phyloP scores from a whole-genome alignment of 1,140 invertebrate genomes.

The Drosophila busckii region DNA sequence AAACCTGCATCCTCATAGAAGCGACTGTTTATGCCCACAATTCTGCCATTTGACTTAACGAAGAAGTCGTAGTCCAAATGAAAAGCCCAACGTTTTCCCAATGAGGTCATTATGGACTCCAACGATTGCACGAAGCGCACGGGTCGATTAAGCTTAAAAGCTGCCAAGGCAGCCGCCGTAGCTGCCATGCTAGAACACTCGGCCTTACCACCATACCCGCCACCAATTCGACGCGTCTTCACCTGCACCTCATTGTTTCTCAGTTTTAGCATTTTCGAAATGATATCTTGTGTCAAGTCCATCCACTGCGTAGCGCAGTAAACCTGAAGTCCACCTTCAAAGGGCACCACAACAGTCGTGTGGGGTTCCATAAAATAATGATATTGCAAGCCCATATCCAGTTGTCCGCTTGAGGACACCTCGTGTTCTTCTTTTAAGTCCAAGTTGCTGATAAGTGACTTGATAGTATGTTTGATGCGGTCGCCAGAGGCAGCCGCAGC shows the following conservation, averaged over 20 bases:
- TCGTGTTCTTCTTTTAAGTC: constrained; percentile 42
- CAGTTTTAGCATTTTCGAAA: constrained; percentile 81
- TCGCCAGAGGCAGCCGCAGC: constrained; percentile 62
- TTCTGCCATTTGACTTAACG: constrained; percentile 83
- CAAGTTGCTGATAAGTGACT: constrained; percentile 18
- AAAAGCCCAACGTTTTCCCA: constrained; percentile 83
- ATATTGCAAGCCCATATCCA: constrained; percentile 72
- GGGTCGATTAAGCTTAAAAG: constrained; percentile 82
- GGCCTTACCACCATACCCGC: constrained; percentile 86
- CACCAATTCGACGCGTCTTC: constrained; percentile 84
- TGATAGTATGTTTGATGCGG: constrained; percentile 22
- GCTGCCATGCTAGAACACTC: constrained; percentile 81
- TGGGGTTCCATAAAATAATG: constrained; percentile 85
- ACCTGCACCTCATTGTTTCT: constrained; percentile 81
- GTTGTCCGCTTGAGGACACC: constrained; percentile 65
- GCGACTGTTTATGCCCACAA: constrained; percentile 83
- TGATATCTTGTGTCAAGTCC: constrained; percentile 82
- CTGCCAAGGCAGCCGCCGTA: constrained; percentile 83
- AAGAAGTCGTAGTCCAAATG: constrained; percentile 81
- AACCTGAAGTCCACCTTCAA: constrained; percentile 83
- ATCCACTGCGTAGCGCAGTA: constrained; percentile 84
- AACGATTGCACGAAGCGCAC: constrained; percentile 83
- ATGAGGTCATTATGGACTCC: constrained; percentile 83
- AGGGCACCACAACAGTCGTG: constrained; percentile 81
- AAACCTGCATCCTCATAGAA: constrained; percentile 84